Conservation (phyloP, 1,140 invertebrate species). For the Panagrolaimus sp. region DNA sequence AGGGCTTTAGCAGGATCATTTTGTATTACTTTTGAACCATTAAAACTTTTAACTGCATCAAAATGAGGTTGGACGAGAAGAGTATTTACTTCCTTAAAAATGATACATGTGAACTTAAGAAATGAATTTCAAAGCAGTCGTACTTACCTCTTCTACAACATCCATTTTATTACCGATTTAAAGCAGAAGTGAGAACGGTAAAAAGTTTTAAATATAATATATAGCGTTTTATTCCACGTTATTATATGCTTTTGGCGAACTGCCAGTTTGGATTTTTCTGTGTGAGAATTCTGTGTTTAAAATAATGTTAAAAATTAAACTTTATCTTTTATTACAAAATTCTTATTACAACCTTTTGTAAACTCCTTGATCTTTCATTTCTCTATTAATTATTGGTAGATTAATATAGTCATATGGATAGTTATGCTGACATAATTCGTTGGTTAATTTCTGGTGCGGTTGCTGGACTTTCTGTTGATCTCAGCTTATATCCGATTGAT, state of each 20-base stretch:
- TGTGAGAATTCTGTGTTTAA: too few species aligned
- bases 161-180: not conserved
- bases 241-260: too few species aligned
- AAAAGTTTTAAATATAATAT: too few species aligned
- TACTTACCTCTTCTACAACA: not conserved
- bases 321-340: too few species aligned
- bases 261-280: too few species aligned
- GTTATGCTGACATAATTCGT: constrained; percentile 26
- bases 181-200: too few species aligned
- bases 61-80: not conserved
- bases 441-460: constrained; percentile 47
- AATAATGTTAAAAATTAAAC: too few species aligned
- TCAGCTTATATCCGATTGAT: constrained; percentile 70
- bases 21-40: not conserved
- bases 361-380: too few species aligned
- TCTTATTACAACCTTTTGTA: too few species aligned
- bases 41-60: not conserved
- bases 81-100: not conserved
- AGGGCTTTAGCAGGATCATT: not conserved
- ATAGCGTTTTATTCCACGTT: too few species aligned
- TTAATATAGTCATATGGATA: not conserved
- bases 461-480: constrained; percentile 53
- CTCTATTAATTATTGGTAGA: too few species aligned
- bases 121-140: not conserved
- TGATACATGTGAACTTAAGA: not conserved